A percentile compares a stretch with the other conserved stretches of the same genome.
phyloP scores from a whole-genome alignment of 2,113 vertebrate species.

The Microtus montanus region DNA sequence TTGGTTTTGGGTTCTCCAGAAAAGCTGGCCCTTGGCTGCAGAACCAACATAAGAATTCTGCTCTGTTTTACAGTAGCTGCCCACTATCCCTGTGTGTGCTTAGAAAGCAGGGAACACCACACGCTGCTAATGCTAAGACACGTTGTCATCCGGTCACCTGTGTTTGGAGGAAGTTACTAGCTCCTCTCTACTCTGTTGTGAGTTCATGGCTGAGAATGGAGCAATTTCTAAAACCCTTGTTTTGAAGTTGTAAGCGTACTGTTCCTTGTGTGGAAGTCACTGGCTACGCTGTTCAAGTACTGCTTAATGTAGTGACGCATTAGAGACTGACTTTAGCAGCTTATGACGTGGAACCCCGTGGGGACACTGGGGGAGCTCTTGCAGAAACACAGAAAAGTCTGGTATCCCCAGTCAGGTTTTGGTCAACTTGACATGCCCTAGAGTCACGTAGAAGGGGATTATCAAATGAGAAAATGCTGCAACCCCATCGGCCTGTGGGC shows the following conservation, averaged over 20 bases:
- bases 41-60: neutral
- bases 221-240: slow-evolving; percentile 89
- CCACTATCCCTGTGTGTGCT: no score
- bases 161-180: slow-evolving; percentile 91
- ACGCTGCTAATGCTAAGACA: no score
- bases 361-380: neutral
- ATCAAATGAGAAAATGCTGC: neutral
- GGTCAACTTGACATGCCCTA: neutral
- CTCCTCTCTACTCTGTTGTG: slow-evolving; percentile 92
- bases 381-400: neutral
- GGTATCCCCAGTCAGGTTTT: neutral
- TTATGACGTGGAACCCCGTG: neutral
- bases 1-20: neutral
- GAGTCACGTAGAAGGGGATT: neutral
- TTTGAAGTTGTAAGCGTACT: slow-evolving; percentile 93
- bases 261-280: slow-evolving; percentile 96
- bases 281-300: slow-evolving; percentile 91
- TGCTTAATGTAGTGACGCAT: slow-evolving; percentile 94
- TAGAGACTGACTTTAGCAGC: neutral
- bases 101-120: neutral
- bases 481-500: no score
- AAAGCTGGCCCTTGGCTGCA: neutral
- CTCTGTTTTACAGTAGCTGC: no score
- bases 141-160: neutral
- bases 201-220: slow-evolving; percentile 91